Percentiles rank a stretch among this genome's conserved stretches.
phyloP scores from a whole-genome alignment of 2,113 vertebrate species.

The Periophthalmodon schlosseri region DNA sequence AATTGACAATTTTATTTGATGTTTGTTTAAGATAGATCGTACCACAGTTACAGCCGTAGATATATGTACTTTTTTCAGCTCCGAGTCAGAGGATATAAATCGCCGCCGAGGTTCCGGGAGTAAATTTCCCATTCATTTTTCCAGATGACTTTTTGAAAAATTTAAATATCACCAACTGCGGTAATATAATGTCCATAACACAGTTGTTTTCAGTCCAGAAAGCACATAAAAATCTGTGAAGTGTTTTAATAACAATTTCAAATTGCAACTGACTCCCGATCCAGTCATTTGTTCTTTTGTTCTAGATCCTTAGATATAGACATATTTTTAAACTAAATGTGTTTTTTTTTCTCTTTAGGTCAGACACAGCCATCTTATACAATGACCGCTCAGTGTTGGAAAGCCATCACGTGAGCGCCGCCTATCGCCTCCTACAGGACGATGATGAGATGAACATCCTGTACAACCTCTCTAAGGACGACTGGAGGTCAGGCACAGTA shows the following conservation, averaged over 20 bases:
- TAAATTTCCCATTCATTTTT: no score
- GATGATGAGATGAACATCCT: slow-evolving; percentile 99
- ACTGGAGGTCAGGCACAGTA: slow-evolving; percentile 89
- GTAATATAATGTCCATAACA: no score
- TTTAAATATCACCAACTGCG: no score
- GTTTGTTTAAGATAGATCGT: background rate
- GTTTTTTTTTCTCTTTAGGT: slow-evolving; percentile 72
- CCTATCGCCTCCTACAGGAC: slow-evolving; percentile 93
- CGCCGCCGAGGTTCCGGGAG: no score
- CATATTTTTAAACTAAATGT: background rate
- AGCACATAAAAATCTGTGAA: no score
- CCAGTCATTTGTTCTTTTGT: no score
- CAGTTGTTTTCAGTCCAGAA: no score
- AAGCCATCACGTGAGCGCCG: slow-evolving; percentile 95
- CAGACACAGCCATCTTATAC: slow-evolving; percentile 95
- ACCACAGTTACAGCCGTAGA: background rate
- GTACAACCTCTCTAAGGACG: slow-evolving; percentile 95
- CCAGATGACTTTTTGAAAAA: no score
- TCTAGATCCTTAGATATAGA: no score
- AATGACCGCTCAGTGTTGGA: slow-evolving; percentile 96
- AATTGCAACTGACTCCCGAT: background rate
- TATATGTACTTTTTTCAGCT: background rate
- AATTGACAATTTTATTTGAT: background rate
- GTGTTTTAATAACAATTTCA: no score
- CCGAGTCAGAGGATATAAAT: background rate